A percentile compares a stretch with the other conserved stretches of the same genome.
Evolutionary conservation across 2,888 invertebrate genomes (phyloP).

Genomic region (Drosophila mettleri): DNA sequence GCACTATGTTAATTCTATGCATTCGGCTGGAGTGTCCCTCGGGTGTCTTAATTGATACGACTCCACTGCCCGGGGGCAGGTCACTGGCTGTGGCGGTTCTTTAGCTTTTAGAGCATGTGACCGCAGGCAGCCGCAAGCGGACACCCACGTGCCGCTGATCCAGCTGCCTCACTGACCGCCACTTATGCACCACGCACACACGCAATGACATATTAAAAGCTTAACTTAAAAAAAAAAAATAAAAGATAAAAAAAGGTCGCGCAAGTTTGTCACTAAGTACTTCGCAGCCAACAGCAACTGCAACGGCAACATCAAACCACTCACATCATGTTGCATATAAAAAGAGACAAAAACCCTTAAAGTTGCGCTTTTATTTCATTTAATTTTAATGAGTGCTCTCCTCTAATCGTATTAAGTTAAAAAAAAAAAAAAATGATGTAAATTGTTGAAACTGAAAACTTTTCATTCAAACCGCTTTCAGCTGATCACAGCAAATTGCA

Average conservation of each 20-base stretch:
- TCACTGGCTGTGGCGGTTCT: constrained; percentile 38
- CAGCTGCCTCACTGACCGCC: constrained; percentile 42
- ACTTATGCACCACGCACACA: constrained; percentile 38
- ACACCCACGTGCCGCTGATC: constrained; percentile 10
- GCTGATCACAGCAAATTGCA: too few relatives aligned
- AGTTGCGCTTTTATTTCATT: constrained; percentile 1
- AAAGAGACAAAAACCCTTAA: not conserved
- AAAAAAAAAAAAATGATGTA: not conserved
- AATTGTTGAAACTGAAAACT: not conserved
- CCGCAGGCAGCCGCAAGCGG: constrained; percentile 55
- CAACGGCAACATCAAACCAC: not conserved
- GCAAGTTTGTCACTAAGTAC: constrained; percentile 45
- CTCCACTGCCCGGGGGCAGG: constrained; percentile 8
- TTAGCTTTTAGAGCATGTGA: constrained; percentile 69
- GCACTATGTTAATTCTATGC: constrained; percentile 44
- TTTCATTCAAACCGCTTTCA: not conserved
- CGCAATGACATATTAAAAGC: constrained; percentile 20
- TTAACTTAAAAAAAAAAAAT: constrained; percentile 25
- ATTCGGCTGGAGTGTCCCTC: constrained; percentile 42
- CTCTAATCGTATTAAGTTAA: not conserved
- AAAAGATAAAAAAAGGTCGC: constrained; percentile 8
- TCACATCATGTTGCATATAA: not conserved
- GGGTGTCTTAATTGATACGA: constrained; percentile 69
- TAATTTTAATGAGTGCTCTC: not conserved
- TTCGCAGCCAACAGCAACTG: constrained; percentile 20